Evolutionary conservation across 2,113 vertebrate genomes (phyloP).

Genomic region (Nanorana parkeri): DNA sequence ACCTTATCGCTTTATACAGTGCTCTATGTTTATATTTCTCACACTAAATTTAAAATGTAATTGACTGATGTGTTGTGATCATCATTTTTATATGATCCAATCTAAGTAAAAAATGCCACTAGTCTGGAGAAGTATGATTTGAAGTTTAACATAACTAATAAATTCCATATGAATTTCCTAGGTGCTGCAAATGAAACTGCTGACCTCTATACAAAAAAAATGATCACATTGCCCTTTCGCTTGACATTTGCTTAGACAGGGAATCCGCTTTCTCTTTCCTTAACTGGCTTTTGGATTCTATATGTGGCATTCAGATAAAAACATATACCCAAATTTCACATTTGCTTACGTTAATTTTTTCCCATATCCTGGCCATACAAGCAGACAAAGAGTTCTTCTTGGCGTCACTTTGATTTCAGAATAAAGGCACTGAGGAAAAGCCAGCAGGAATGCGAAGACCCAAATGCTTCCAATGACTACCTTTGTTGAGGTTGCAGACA

Average conservation of each 20-base stretch:
- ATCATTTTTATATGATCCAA: too few species aligned
- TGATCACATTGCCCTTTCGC: neutral
- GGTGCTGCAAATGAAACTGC: neutral
- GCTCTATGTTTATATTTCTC: too few species aligned
- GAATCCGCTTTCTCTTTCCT: neutral
- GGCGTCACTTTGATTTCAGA: constrained; percentile 84
- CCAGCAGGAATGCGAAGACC: constrained; percentile 90
- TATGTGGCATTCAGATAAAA: neutral
- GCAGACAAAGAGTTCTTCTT: constrained; percentile 87
- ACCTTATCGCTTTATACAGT: too few species aligned
- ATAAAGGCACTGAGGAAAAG: constrained; percentile 94
- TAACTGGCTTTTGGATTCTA: neutral
- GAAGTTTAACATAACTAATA: too few species aligned
- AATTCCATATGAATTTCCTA: too few species aligned
- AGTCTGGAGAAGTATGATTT: too few species aligned
- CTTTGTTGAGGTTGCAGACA: constrained; percentile 91
- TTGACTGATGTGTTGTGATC: too few species aligned
- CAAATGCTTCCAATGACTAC: constrained; percentile 92
- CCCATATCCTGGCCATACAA: constrained; percentile 88
- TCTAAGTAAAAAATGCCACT: too few species aligned
- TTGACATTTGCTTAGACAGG: neutral
- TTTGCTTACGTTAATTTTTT: constrained; percentile 89
- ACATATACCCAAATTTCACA: neutral
- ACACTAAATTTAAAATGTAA: too few species aligned
- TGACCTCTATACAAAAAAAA: neutral